Evolutionary conservation across 2,888 invertebrate species (phyloP), one percentile per base, ranked within the genome.

Genomic region (Lepidochrysops patricia): DNA sequence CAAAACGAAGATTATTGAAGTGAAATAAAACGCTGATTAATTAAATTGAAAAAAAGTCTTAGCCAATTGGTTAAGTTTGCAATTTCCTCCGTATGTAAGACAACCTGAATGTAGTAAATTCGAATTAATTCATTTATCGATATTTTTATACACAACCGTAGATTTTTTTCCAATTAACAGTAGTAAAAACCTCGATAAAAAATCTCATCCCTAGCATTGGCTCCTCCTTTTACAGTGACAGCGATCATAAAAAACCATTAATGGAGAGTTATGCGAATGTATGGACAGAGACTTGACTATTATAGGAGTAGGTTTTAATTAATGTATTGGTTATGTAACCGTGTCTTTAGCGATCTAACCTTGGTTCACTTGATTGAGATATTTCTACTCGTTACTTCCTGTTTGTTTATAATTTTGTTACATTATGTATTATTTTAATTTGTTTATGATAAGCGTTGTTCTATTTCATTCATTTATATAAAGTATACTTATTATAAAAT

Each of bases 281-380:
- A 65, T 67, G 65, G 69, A 72, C 72, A 73, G 68, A 68, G 64
- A 66, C 66, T 68, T 70, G 69, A 63, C 75, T 72, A 79, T 83
- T 79, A 79, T 82, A 78, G 79, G 78, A 73, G 65, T 73, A 72
- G 71, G 67, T 76, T 75, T 79, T 84, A 84, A 85, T 88, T 84
- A 81, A 77, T 82, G 82, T 80, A 71, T 74, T 77, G 69, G 74
- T 80, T 81, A 83, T 79, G 77, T 82, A 82, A 82, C 76, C 65
- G 69, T 73, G 72, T 81, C 77, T 80, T 81, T 80, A 77, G 79
- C 77, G 72, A 74, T 67, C 67, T 74, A 81, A 78, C 86, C 85
- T 87, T 80, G 79, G 70, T 73, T 73, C 75, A 74, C 77, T 79
- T 85, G 84, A 79, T 82, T 80, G 82, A 83, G 79, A 79, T 84